phyloP scores from a whole-genome alignment of 1,140 invertebrate genomes.

The Drosophila albomicans region DNA sequence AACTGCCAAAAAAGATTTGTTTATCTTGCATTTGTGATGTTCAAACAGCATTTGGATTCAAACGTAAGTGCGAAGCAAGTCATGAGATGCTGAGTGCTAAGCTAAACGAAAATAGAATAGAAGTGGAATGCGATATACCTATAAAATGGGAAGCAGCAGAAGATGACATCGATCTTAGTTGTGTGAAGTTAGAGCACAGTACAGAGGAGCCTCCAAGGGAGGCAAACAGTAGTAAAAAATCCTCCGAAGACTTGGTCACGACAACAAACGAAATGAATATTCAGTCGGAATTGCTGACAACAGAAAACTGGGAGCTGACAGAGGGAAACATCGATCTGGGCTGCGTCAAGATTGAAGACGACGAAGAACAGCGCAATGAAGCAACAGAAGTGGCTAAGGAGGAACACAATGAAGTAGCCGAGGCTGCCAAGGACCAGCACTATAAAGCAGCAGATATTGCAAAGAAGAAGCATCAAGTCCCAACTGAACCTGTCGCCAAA shows the following conservation, averaged over 20 bases:
- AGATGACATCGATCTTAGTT: not conserved
- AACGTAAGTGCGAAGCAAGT: constrained; percentile 24
- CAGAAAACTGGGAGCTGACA: constrained; percentile 26
- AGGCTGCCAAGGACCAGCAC: too few relatives aligned
- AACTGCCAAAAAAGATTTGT: constrained; percentile 33
- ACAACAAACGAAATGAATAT: not conserved
- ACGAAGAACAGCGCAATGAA: not conserved
- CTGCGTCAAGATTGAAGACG: constrained; percentile 18
- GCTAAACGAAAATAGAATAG: not conserved
- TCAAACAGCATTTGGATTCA: constrained; percentile 30
- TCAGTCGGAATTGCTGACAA: constrained; percentile 13
- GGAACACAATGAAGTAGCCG: not conserved
- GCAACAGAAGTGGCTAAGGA: not conserved
- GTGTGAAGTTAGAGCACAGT: not conserved
- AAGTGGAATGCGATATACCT: not conserved
- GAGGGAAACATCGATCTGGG: constrained; percentile 24
- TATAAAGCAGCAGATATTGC: not conserved
- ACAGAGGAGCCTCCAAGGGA: not conserved
- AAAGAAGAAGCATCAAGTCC: too few relatives aligned
- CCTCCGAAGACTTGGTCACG: not conserved
- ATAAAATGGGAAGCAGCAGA: constrained; percentile 7
- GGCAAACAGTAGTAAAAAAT: not conserved
- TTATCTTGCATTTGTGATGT: constrained; percentile 26
- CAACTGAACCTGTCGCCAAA: not conserved
- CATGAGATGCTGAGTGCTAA: constrained; percentile 8